These are phyloP conservation scores for Eolophus roseicapilla DNA, from an alignment of 2,113 vertebrate species.

Conservation along the genomic window DNA sequence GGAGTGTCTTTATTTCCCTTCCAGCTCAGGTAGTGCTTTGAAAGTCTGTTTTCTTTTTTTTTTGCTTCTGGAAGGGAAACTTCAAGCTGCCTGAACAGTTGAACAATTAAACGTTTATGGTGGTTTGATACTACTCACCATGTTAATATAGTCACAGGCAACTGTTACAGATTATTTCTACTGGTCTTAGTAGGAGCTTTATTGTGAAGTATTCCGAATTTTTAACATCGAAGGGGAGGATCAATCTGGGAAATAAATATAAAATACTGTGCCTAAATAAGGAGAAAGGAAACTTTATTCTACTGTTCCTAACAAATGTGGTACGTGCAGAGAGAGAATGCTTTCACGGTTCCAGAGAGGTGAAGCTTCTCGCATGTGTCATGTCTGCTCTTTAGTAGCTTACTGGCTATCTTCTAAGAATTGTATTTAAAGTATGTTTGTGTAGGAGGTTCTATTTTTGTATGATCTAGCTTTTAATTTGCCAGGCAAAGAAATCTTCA, in stretches of 20 bases:
- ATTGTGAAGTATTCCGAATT: neutral
- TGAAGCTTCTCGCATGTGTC: neutral
- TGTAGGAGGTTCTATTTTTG: conserved; percentile 45
- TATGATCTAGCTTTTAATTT: neutral
- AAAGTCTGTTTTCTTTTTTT: neutral
- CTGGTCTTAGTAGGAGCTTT: neutral
- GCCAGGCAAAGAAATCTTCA: neutral
- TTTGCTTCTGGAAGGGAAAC: neutral
- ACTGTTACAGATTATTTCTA: neutral
- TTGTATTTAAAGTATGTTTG: conserved; percentile 2
- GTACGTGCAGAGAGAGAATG: neutral
- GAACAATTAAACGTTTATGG: neutral
- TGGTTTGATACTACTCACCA: neutral
- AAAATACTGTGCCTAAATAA: neutral
- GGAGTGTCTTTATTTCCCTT: neutral
- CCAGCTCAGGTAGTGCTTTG: neutral
- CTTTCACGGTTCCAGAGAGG: neutral
- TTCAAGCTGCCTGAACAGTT: neutral
- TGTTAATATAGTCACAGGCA: neutral
- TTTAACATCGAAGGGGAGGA: neutral
- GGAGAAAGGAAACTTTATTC: neutral
- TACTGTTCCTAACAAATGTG: neutral
- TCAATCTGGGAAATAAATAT: neutral
- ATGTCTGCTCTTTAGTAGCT: neutral
- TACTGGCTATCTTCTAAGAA: conserved; percentile 7